phyloP scores from a whole-genome alignment of 2,888 invertebrate genomes.

The Hylaea fasciaria region DNA sequence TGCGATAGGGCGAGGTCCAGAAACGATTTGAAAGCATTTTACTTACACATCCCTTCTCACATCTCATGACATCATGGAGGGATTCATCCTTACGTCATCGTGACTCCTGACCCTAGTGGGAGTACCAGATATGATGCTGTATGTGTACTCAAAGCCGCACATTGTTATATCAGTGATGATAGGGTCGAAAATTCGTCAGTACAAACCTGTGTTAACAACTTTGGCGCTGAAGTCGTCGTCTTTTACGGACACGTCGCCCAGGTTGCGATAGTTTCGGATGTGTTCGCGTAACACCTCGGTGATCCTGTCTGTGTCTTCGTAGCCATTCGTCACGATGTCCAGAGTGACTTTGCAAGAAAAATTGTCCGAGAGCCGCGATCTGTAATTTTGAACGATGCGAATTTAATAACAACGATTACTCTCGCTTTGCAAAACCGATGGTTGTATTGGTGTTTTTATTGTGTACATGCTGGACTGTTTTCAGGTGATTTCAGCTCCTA shows the following conservation, averaged over 20 bases:
- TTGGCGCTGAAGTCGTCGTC: slow-evolving; percentile 85
- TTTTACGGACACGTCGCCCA: slow-evolving; percentile 83
- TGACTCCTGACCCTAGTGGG: no score
- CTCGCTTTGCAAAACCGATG: not conserved
- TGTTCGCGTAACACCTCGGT: slow-evolving; percentile 83
- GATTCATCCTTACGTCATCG: no score
- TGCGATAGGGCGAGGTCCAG: no score
- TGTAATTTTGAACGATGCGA: slow-evolving; percentile 57
- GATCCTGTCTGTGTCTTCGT: slow-evolving; percentile 81
- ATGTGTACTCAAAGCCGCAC: slow-evolving; percentile 82
- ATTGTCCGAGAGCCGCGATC: slow-evolving; percentile 82
- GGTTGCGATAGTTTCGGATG: slow-evolving; percentile 78
- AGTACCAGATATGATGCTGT: no score
- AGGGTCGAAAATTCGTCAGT: not conserved
- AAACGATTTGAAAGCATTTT: no score
- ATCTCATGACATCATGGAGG: no score
- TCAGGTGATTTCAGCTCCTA: no score
- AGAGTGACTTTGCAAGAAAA: slow-evolving; percentile 88
- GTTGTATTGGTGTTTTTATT: no score
- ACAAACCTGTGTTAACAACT: slow-evolving; percentile 71
- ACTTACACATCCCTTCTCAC: no score
- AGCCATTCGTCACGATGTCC: slow-evolving; percentile 87
- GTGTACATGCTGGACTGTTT: no score
- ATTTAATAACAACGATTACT: not conserved
- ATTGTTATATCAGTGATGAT: slow-evolving; percentile 67